Evolutionary conservation across 1,140 invertebrate species (phyloP).

Genomic region (Mya arenaria): DNA sequence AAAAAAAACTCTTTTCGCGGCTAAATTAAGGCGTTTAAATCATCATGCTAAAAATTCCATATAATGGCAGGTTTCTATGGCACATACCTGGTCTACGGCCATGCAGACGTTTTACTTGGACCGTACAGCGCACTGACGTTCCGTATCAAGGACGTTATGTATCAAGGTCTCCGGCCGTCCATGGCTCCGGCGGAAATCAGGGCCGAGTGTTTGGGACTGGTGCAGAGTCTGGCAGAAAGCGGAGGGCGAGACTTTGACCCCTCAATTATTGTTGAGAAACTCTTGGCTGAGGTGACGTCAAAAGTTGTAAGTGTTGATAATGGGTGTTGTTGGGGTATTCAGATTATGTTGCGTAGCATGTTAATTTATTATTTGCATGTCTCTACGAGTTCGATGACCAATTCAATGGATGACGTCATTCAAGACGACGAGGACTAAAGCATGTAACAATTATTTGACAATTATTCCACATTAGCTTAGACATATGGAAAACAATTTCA

Average conservation of each 20-base stretch:
- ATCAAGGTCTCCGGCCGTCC: conserved; percentile 10
- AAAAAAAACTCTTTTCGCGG: too few relatives aligned
- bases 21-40: too few relatives aligned
- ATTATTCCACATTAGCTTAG: too few relatives aligned
- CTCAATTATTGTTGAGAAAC: not conserved
- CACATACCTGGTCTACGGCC: conserved; percentile 34
- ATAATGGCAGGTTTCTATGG: conserved; percentile 47
- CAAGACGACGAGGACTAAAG: too few relatives aligned
- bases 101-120: conserved; percentile 29
- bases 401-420: too few relatives aligned
- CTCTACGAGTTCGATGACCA: too few relatives aligned
- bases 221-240: not conserved
- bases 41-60: too few relatives aligned
- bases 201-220: not conserved
- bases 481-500: too few relatives aligned
- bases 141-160: conserved; percentile 38
- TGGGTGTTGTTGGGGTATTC: too few relatives aligned
- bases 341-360: too few relatives aligned
- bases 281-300: not conserved
- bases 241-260: conserved; percentile 3
- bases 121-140: conserved; percentile 27
- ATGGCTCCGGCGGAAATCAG: not conserved
- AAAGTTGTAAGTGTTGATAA: conserved; percentile 42
- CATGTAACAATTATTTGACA: too few relatives aligned
- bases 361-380: too few relatives aligned